Evolutionary conservation across 2,888 invertebrate species (phyloP).

Genomic region (Anthophora plumipes): DNA sequence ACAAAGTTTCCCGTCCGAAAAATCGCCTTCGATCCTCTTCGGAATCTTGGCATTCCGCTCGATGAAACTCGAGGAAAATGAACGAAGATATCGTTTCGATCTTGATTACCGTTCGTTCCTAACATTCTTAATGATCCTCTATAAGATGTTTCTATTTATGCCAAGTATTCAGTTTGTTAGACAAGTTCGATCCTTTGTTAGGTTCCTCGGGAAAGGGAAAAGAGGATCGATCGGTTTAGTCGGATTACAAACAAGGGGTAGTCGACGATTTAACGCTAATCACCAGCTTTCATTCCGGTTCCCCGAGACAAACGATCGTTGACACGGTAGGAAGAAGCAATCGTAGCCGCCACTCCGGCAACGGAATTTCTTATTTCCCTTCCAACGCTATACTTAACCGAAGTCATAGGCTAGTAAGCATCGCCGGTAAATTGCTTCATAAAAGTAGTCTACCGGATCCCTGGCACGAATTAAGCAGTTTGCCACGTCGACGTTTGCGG

Average conservation of each 20-base stretch:
- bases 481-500: constrained; percentile 1
- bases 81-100: not conserved
- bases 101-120: constrained; percentile 6
- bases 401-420: constrained; percentile 38
- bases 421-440: constrained; percentile 38
- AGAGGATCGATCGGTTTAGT: constrained; percentile 51
- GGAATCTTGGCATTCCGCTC: not conserved
- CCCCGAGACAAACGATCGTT: constrained; percentile 28
- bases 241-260: constrained; percentile 26
- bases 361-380: constrained; percentile 45
- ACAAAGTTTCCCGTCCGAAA: not conserved
- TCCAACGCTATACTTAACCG: constrained; percentile 22
- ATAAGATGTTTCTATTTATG: not conserved
- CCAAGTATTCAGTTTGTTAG: too few species aligned
- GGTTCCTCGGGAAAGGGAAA: not conserved
- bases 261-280: constrained; percentile 62
- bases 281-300: constrained; percentile 40
- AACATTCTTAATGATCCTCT: not conserved
- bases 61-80: too few species aligned
- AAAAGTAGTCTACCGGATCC: constrained; percentile 22
- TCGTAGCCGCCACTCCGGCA: constrained; percentile 13
- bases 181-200: too few species aligned
- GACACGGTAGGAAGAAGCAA: constrained; percentile 39
- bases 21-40: constrained; percentile 4
- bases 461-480: constrained; percentile 21